Conservation (phyloP, 2,797 vertebrate species). For the Pachyuromys duprasi region DNA sequence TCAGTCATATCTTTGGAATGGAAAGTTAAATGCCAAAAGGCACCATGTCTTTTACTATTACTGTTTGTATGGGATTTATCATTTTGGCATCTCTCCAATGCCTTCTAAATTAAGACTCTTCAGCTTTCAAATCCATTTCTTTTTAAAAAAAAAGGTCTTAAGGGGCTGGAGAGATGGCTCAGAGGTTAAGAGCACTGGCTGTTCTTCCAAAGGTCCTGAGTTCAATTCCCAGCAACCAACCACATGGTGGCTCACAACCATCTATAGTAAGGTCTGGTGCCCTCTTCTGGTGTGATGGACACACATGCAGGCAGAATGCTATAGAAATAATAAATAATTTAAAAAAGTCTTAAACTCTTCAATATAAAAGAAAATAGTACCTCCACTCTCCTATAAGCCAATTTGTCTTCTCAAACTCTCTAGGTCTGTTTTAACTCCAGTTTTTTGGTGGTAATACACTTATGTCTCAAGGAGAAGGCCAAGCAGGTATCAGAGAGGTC, state of each 20-base stretch:
- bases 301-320: too few relatives aligned
- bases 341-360: neutral
- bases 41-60: neutral
- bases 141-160: neutral
- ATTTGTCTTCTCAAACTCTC: neutral
- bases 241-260: too few relatives aligned
- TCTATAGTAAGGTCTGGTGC: too few relatives aligned
- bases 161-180: too few relatives aligned
- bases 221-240: too few relatives aligned
- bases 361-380: neutral
- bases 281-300: too few relatives aligned
- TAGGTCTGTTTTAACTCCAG: neutral
- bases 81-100: neutral
- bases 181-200: too few relatives aligned
- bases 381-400: neutral
- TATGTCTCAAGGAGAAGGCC: neutral
- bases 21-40: neutral
- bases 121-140: neutral
- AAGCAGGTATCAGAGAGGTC: rapidly evolving
- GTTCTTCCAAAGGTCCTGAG: too few relatives aligned
- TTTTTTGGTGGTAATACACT: neutral
- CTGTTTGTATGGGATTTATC: neutral
- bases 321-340: too few relatives aligned
- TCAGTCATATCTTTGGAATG: neutral
- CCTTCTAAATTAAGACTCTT: neutral